Base-by-base conservation (phyloP, 2,797 vertebrate species). In the Enteromius unitaeniatus region DNA sequence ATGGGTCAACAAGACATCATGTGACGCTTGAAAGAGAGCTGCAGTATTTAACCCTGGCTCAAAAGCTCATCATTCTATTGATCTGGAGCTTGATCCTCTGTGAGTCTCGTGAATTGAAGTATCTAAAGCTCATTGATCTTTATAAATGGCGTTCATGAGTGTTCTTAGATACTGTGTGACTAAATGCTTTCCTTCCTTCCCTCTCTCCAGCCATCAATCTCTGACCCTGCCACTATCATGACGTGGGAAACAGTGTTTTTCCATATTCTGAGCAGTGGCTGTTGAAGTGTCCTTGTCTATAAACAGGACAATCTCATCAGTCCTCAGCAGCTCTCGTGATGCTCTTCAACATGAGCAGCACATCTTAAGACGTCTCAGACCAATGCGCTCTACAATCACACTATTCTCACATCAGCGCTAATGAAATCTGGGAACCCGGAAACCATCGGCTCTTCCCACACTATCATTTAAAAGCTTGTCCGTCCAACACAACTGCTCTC, bases 271-370 rank as follows among this genome's bases (percentile, higher is more conserved):
- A 60, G 58, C 23, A 60, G 58, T 58, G 4, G 11, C 55, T 23
- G 55, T 58, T 58, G n/a, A 58, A 23, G n/a, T 60, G 58, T 3
- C 45, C 45, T 15, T 42, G 40, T 70, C 68, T 51, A 45, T 37
- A 73, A 73, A 6, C 26, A 26, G 55, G 10, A 26, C 4, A 13
- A 60, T 60, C n/a, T 6, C 23, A 31, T 49, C 70, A 6, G 28
- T 73, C 26, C 62, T 49, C 10, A 15, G 5, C 13, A 8, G 42
- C 62, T 81, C 47, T 60, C 14, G 23, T 82, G 81, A 87, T 53
- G 60, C 68, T 64, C 83, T 87, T 82, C 40, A 78, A 78, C 67
- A 78, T 58, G 73, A 82, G 60, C 65, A 40, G 69, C 53, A 58
- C 53, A 60, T 60, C 23, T 60, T 4, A 60, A 4, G 4, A 60